phyloP scores from a whole-genome alignment of 2,888 invertebrate genomes.

The Cloeon dipterum region DNA sequence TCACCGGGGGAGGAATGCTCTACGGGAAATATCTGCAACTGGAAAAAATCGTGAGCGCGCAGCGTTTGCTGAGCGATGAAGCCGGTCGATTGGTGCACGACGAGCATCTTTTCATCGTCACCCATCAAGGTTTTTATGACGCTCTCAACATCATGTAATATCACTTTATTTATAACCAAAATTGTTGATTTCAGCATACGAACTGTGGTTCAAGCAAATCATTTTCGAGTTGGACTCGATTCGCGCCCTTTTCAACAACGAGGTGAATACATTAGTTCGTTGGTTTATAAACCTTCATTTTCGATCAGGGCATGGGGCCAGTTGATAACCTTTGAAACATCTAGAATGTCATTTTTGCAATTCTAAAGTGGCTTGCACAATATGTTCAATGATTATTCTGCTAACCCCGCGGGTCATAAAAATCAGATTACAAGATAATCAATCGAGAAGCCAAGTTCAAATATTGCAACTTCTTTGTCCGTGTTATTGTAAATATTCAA shows the following conservation, averaged over 20 bases:
- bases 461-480: too few relatives aligned
- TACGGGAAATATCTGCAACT: conserved; percentile 81
- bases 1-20: conserved; percentile 46
- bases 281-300: too few relatives aligned
- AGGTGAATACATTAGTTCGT: conserved; percentile 16
- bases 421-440: too few relatives aligned
- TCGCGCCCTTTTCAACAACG: conserved; percentile 45
- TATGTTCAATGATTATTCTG: conserved; percentile 6
- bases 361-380: background rate
- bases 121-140: conserved; percentile 65
- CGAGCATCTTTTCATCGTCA: conserved; percentile 91
- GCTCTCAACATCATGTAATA: background rate
- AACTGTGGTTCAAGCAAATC: conserved; percentile 99
- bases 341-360: too few relatives aligned
- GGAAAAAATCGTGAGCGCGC: conserved; percentile 63
- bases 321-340: too few relatives aligned
- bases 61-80: conserved; percentile 54
- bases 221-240: conserved; percentile 92
- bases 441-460: too few relatives aligned
- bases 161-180: background rate
- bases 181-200: conserved; percentile 68
- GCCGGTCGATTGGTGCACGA: conserved; percentile 59
- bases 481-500: background rate
- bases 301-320: too few relatives aligned
- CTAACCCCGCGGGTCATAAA: too few relatives aligned